A percentile compares a stretch with the other conserved stretches of the same genome.
Conservation (phyloP, 2,797 vertebrate species). For the Acestrorhynchus altus region DNA sequence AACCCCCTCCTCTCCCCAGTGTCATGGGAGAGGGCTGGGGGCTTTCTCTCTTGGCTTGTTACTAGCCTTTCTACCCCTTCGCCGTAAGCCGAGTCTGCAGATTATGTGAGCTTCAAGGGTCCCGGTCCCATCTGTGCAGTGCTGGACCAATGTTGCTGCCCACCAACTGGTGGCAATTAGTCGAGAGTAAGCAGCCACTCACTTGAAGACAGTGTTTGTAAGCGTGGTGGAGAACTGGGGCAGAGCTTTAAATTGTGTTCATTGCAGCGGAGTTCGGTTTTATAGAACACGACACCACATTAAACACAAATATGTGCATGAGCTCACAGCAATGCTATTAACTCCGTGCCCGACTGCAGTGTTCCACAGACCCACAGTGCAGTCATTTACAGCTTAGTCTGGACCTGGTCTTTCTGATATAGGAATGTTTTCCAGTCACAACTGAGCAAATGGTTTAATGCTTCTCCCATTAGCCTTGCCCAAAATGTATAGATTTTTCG, state of each 20-base stretch:
- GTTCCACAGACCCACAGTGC: not conserved
- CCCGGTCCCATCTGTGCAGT: slow-evolving; percentile 53
- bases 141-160: slow-evolving; percentile 47
- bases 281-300: not conserved
- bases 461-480: no score
- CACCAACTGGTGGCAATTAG: slow-evolving; percentile 61
- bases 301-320: slow-evolving; percentile 1
- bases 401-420: not conserved
- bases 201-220: slow-evolving; percentile 4
- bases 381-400: not conserved
- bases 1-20: slow-evolving; percentile 43
- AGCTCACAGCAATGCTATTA: not conserved
- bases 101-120: slow-evolving; percentile 55
- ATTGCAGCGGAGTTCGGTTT: not conserved
- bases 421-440: not conserved
- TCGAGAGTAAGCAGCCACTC: slow-evolving; percentile 32
- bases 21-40: slow-evolving; percentile 62
- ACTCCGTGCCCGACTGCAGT: not conserved
- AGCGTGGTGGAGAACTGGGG: not conserved
- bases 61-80: slow-evolving; percentile 40
- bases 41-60: slow-evolving; percentile 39
- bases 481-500: not conserved
- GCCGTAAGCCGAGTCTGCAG: slow-evolving; percentile 57
- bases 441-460: not conserved
- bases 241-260: not conserved